Percentiles rank a stretch among this genome's conserved stretches.
Conservation (phyloP, 2,113 vertebrate species). For the Bagarius yarrelli region DNA sequence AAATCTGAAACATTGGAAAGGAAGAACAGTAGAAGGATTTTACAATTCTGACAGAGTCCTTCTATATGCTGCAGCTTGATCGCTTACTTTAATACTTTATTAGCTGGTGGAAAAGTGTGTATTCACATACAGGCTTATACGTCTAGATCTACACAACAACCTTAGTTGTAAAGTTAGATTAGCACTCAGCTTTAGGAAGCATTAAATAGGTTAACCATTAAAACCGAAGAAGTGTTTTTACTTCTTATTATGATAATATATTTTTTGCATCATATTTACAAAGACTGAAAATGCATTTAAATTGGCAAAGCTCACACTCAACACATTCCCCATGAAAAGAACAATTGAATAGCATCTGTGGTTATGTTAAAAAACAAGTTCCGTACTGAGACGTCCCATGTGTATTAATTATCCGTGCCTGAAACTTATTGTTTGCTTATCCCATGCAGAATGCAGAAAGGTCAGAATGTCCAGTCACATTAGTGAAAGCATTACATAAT, state of each 20-base stretch:
- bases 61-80: background rate
- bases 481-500: background rate
- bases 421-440: background rate
- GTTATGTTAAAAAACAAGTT: background rate
- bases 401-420: background rate
- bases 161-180: constrained; percentile 59
- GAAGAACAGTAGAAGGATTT: constrained; percentile 28
- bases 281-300: background rate
- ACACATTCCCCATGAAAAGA: background rate
- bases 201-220: constrained; percentile 66
- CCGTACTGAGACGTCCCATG: too few species aligned
- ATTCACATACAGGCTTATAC: constrained; percentile 25
- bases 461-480: background rate
- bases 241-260: constrained; percentile 44
- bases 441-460: background rate
- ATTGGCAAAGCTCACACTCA: constrained; percentile 1
- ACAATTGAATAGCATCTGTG: background rate
- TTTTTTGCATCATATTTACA: constrained; percentile 3
- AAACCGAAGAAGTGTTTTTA: constrained; percentile 68
- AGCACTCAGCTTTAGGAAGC: constrained; percentile 59
- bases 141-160: background rate
- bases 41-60: constrained; percentile 7
- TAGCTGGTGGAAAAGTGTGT: constrained; percentile 32
- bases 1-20: constrained; percentile 6
- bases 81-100: constrained; percentile 8